Evolutionary conservation across 1,140 invertebrate genomes (phyloP), one percentile per base, ranked within the genome.

Genomic region (Drosophila asahinai): DNA sequence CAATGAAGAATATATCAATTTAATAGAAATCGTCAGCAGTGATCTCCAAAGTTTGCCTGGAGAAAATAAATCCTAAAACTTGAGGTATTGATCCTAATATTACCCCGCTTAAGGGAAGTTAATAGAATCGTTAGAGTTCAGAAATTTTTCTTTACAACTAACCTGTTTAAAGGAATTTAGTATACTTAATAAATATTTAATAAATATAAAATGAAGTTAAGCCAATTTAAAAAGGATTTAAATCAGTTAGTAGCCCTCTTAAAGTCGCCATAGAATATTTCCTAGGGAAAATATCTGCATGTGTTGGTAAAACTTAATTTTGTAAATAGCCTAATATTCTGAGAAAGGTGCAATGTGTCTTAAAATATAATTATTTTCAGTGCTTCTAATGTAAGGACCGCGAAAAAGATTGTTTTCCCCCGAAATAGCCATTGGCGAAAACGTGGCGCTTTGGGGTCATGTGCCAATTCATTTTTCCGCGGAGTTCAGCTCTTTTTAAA

Each of bases 361-460:
- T 14, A 12, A 19, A n/a, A 27, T 40, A 1, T 25, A 30, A 12
- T 48, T 36, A 40, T 15, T 55, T 25, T 3, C 30, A 38, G 40
- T 67, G 40, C 17, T 47, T 30, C 14, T 36, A 3, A 11, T n/a
- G 8, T 7, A n/a, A 3, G 2, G 22, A 33, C 19, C 11, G 1
- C 45, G 5, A 36, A 27, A 51, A 30, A 30, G 22, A 43, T 52
- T 36, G 27, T 30, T 60, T 60, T 33, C 5, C 52, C 15, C 15
- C 15, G 7, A 27, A 9, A 43, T 45, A 15, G 15, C 36, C 12
- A 36, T 70, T 72, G 22, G 60, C n/a, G 11, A 19, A 59, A 60
- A 27, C 11, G 36, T 40, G 55, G 67, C 71, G 67, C 70, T 73
- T 73, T 73, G 48, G 48, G 67, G 67, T 71, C 48, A 71, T 38